Base-by-base conservation (phyloP, 2,797 vertebrate genomes). In the Thripadectes ignobilis region DNA sequence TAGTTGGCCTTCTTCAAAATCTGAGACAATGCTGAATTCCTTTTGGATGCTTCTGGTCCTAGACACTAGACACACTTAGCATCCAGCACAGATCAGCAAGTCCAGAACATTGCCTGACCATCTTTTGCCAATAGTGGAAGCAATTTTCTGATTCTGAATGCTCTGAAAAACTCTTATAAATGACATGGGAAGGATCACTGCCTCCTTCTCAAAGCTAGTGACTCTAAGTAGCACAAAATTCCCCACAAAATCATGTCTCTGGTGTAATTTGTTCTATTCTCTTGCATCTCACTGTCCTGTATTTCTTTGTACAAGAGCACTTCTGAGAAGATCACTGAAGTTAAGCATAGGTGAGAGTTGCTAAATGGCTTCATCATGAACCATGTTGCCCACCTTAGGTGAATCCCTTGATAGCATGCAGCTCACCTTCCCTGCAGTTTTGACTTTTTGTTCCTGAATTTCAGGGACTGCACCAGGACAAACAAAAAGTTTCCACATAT, bases 401-500 rank as follows among this genome's bases (percentile, higher is more conserved):
- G 48, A 21, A 32, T 49, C 26, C 14, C 41, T 57, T 39, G 7
- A 16, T 2, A 49, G 10, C 17, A 30, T 30, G 20, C 54, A 79
- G 9, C 21, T 30, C 3, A 1, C 20, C 12, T 54, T 3, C 26
- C 27, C 32, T 73, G 26, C 23, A 54, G 38, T 57, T 49, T 11
- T 49, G 48, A 49, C 2, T 54, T 73, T 72, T 36, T 45, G 6
- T 65, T 81, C 39, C 55, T 74, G 30, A 23, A 30, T 74, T 83
- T 92, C 51, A 80, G 79, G 59, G 67, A 73, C 39, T 73, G 19
- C 21, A 3, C 14, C 29, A 61, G 34, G 15, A 32, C 39, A 72
- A 39, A 38, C 2, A 30, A 61, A 82, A 54, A 3, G 0, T 59
- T 11, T 68, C 17, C 29, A 3, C 3, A 0, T 38, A 38, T 71